phyloP scores from a whole-genome alignment of 2,888 invertebrate species.

The Euspilapteryx auroguttella region DNA sequence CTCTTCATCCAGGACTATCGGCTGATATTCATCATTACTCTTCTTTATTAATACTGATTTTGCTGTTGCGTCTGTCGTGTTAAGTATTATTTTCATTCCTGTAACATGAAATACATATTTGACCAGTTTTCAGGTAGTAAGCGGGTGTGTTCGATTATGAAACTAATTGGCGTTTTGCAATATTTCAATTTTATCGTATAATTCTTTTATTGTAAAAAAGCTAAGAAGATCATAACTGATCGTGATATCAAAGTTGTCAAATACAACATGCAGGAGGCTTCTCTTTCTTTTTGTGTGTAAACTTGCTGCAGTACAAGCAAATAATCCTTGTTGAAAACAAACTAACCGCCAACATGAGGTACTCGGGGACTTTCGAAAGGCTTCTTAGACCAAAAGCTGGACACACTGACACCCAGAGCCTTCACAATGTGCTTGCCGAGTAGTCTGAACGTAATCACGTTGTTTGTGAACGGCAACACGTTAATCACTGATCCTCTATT shows the following conservation, averaged over 20 bases:
- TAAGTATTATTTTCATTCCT: slow-evolving; percentile 63
- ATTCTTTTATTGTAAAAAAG: too few species aligned
- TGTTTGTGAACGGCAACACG: slow-evolving; percentile 73
- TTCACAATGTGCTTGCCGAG: slow-evolving; percentile 65
- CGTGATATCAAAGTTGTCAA: too few species aligned
- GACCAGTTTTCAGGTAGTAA: background rate
- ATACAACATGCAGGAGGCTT: too few species aligned
- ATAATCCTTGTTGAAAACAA: too few species aligned
- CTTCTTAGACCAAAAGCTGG: slow-evolving; percentile 18
- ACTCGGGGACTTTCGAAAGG: slow-evolving; percentile 35
- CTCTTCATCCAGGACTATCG: slow-evolving; percentile 49
- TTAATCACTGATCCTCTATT: slow-evolving; percentile 70
- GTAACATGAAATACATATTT: slow-evolving; percentile 12
- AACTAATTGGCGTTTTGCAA: too few species aligned
- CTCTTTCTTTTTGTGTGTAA: too few species aligned
- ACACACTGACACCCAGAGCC: slow-evolving; percentile 49
- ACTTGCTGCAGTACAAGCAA: too few species aligned
- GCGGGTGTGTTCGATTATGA: too few species aligned
- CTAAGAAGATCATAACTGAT: too few species aligned
- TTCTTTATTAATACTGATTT: slow-evolving; percentile 58
- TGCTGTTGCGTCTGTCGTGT: slow-evolving; percentile 54
- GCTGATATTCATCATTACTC: slow-evolving; percentile 46
- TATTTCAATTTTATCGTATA: too few species aligned
- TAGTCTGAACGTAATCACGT: slow-evolving; percentile 65
- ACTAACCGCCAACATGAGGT: slow-evolving; percentile 63